Percentiles rank a stretch among this genome's conserved stretches.
These are phyloP conservation scores for Albula glossodonta DNA, from an alignment of 2,113 vertebrate species.

Conservation along the genomic window DNA sequence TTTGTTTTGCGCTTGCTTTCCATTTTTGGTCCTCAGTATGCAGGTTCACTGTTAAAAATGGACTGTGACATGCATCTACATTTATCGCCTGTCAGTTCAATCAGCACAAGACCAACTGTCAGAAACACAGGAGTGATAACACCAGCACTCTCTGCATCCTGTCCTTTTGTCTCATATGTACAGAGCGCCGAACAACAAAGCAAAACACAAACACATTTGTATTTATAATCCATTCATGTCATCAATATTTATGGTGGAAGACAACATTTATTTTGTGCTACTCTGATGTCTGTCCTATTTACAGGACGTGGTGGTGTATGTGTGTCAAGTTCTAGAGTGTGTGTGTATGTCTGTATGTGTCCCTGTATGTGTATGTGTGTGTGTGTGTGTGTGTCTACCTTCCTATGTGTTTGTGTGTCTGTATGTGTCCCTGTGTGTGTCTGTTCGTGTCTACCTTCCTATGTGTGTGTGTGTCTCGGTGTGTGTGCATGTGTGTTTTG, in stretches of 20 bases:
- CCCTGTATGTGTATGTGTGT: not conserved
- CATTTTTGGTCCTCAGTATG: not conserved
- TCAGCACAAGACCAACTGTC: not conserved
- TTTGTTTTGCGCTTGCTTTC: not conserved
- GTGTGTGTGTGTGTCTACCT: no score
- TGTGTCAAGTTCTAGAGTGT: not conserved
- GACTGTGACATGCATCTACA: not conserved
- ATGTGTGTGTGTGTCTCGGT: not conserved
- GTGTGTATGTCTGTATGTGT: conserved; percentile 5
- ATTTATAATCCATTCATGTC: conserved; percentile 9
- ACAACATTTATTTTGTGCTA: not conserved
- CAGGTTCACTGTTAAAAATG: not conserved
- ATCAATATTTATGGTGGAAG: not conserved
- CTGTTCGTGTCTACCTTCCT: not conserved
- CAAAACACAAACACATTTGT: not conserved
- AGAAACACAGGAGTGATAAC: not conserved
- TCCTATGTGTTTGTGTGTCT: not conserved
- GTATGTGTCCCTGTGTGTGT: not conserved
- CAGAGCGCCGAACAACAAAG: not conserved
- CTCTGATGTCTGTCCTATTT: not conserved
- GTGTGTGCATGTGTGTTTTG: no score
- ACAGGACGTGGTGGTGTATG: not conserved
- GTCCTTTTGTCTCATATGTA: not conserved
- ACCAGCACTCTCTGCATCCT: not conserved
- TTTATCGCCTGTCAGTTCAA: not conserved